A percentile compares a stretch with the other conserved stretches of the same genome.
phyloP scores from a whole-genome alignment of 1,140 invertebrate species.

The Sminthurinus signatus region DNA sequence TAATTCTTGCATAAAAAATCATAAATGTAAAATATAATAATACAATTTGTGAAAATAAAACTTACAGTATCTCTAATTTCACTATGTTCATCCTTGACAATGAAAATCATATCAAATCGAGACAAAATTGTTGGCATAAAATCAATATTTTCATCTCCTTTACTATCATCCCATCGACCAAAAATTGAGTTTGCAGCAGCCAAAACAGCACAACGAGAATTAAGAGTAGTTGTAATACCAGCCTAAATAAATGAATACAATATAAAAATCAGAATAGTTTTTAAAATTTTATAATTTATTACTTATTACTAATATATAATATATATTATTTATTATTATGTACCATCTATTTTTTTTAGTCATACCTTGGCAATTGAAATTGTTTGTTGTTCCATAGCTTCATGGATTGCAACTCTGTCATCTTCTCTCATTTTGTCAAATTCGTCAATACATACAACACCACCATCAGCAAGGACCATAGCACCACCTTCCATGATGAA shows the following conservation, averaged over 20 bases:
- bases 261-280: too few relatives aligned
- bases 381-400: conserved; percentile 99
- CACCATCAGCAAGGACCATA: conserved; percentile 98
- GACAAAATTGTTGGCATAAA: conserved; percentile 99
- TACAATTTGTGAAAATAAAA: neutral
- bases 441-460: conserved; percentile 99
- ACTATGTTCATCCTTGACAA: conserved; percentile 96
- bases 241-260: conserved; percentile 59
- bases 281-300: too few relatives aligned
- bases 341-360: too few relatives aligned
- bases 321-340: too few relatives aligned
- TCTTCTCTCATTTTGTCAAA: conserved; percentile 99
- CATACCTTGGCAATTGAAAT: conserved; percentile 96
- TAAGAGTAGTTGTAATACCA: conserved; percentile 97
- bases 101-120: conserved; percentile 99
- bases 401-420: conserved; percentile 97
- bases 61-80: conserved; percentile 74
- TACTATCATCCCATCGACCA: conserved; percentile 97
- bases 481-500: conserved; percentile 99
- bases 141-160: conserved; percentile 98
- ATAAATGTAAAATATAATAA: neutral
- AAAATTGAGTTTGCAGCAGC: conserved; percentile 98
- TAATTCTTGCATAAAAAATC: too few relatives aligned
- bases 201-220: conserved; percentile 95
- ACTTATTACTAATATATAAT: too few relatives aligned